These are phyloP conservation scores for Myotis daubentonii DNA, from an alignment of 2,797 vertebrate species.

Conservation along the genomic window DNA sequence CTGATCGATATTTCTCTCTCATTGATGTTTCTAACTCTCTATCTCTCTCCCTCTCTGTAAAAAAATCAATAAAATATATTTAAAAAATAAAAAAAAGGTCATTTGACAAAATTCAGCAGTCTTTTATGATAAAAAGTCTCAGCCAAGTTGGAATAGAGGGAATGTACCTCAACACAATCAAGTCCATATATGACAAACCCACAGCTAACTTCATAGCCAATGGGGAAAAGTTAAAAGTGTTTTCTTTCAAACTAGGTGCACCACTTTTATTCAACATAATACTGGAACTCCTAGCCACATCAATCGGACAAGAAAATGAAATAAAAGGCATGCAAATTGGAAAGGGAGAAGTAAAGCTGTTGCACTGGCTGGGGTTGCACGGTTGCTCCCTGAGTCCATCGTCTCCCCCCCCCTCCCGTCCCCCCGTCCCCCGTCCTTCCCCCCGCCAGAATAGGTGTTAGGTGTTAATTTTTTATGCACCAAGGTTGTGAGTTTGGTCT, in stretches of 20 bases:
- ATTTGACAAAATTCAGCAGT: background rate
- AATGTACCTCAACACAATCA: background rate
- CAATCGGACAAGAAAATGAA: background rate
- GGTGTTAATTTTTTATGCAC: too few species aligned
- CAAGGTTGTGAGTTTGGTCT: too few species aligned
- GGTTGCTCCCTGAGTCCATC: too few species aligned
- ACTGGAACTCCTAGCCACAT: background rate
- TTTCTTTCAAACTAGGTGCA: background rate
- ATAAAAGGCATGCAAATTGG: background rate
- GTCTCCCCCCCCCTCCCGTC: too few species aligned
- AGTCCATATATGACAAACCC: background rate
- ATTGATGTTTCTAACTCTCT: too few species aligned
- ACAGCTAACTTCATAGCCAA: background rate
- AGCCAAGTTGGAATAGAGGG: background rate
- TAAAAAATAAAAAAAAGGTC: too few species aligned
- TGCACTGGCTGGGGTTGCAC: too few species aligned
- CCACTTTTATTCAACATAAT: background rate
- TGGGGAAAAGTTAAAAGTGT: background rate
- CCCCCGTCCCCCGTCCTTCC: fast-evolving
- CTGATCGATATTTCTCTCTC: too few species aligned
- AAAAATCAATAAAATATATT: too few species aligned
- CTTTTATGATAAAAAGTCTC: background rate
- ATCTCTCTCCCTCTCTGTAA: too few species aligned
- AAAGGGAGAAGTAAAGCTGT: background rate
- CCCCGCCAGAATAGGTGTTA: too few species aligned